Base-by-base conservation (phyloP, 2,888 invertebrate genomes). In the Drosophila meridiana region DNA sequence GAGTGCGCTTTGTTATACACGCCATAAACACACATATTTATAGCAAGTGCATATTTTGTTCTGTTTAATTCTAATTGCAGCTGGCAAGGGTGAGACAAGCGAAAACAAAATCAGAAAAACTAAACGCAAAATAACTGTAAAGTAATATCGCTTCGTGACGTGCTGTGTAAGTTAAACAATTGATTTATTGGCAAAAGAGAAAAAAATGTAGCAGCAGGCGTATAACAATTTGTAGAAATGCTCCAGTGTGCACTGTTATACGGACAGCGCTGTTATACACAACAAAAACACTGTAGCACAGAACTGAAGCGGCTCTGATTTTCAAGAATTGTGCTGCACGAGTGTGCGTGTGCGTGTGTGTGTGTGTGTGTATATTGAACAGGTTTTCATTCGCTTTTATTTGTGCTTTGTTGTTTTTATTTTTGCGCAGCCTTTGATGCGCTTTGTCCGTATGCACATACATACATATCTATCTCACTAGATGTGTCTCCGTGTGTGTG, bases 341-440 rank as follows among this genome's bases (percentile, higher is more conserved):
- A 20, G 55, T 52, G 26, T 40, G 62, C 60, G 55, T 52, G 26
- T 40, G 62, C 60, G 53, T 59, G 48, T 43, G 43, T 65, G 56
- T 48, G 52, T 52, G 40, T 50, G 48, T 57, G 40, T 52, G 55
- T 53, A 55, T 56, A 63, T 48, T 61, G 76, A 81, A 81, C 81
- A 74, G 84, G 82, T 79, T 79, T 70, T 81, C 61, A 74, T 82
- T 73, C 82, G 75, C 82, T 70, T 72, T 68, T 68, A 66, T 76
- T 80, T 65, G 30, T 61, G 62, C 56, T n/a, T 67, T 68, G 61
- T 58, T 69, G 43, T 73, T 78, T 59, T 78, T 56, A 55, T 75
- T 70, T 81, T 68, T 68, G 78, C 78, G 66, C 78, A 57, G 82
- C 69, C 78, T 78, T 80, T 78, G 71, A 67, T 80, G 80, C 77